Percentiles rank a stretch among this genome's conserved stretches.
These are phyloP conservation scores for Arrhamphus sclerolepis DNA, from an alignment of 2,797 vertebrate species.

Conservation along the genomic window DNA sequence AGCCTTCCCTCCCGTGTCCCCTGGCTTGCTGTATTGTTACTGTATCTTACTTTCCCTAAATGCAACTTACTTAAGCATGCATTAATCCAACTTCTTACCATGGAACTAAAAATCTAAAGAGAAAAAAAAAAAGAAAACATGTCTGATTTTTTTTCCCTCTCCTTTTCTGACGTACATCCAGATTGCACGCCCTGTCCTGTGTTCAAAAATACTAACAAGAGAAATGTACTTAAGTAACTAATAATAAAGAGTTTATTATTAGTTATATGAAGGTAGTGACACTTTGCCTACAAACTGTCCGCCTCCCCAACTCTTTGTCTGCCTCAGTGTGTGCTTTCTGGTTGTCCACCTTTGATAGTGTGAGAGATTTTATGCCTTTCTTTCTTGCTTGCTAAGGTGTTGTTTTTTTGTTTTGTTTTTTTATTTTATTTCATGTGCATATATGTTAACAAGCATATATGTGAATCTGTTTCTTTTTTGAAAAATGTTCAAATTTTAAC, in stretches of 20 bases:
- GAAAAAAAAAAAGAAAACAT: slow-evolving; percentile 41
- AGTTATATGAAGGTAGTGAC: slow-evolving; percentile 78
- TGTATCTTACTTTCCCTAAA: slow-evolving; percentile 96
- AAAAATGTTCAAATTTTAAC: slow-evolving; percentile 71
- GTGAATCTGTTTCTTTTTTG: slow-evolving; percentile 65
- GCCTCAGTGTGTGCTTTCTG: slow-evolving; percentile 88
- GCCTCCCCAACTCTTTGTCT: slow-evolving; percentile 83
- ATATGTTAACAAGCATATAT: slow-evolving; percentile 76
- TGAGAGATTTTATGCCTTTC: slow-evolving; percentile 79
- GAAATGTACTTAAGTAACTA: slow-evolving; percentile 75
- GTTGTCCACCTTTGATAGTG: slow-evolving; percentile 90
- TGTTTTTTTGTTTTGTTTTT: slow-evolving; percentile 54
- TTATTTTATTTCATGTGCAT: slow-evolving; percentile 59
- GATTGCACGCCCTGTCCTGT: slow-evolving; percentile 88
- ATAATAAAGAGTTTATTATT: slow-evolving; percentile 80
- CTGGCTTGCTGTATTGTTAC: slow-evolving; percentile 89
- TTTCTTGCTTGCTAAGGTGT: slow-evolving; percentile 74
- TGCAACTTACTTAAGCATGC: slow-evolving; percentile 99
- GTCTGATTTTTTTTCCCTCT: slow-evolving; percentile 53
- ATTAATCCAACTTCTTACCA: slow-evolving; percentile 82
- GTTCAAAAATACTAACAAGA: slow-evolving; percentile 84
- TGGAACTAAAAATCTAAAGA: slow-evolving; percentile 67
- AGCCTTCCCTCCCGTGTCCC: slow-evolving; percentile 59
- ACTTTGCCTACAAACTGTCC: slow-evolving; percentile 81
- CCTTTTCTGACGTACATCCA: slow-evolving; percentile 91